A percentile compares a stretch with the other conserved stretches of the same genome.
Conservation (phyloP, 2,888 invertebrate genomes). For the Polyommatus icarus region DNA sequence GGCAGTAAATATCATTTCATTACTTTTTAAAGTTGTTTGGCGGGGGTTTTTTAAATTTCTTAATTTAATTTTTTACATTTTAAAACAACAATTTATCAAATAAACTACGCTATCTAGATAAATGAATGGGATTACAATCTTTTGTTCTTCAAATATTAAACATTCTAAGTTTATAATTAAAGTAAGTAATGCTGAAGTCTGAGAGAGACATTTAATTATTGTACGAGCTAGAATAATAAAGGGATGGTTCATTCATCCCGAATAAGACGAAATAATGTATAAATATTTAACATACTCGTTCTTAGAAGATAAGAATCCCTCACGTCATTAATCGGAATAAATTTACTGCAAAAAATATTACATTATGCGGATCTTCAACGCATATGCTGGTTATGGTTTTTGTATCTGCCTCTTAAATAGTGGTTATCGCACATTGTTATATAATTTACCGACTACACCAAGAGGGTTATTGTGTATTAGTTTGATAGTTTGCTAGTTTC, state of each 20-base stretch:
- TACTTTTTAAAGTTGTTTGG: no score
- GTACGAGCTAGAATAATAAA: constrained; percentile 15
- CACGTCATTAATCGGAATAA: not conserved
- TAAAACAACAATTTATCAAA: not conserved
- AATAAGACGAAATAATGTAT: not conserved
- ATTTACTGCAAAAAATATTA: not conserved
- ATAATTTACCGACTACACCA: no score
- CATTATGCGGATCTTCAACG: not conserved
- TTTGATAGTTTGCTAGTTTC: no score
- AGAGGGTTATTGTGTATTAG: no score
- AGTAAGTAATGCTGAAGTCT: not conserved
- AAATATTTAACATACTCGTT: not conserved
- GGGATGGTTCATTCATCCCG: not conserved
- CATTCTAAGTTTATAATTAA: not conserved
- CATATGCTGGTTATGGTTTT: not conserved
- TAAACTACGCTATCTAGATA: not conserved
- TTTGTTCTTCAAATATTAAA: constrained; percentile 1
- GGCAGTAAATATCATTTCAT: no score
- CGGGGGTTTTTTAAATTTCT: no score
- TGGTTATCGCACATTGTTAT: no score
- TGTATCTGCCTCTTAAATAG: not conserved
- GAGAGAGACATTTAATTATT: constrained; percentile 12
- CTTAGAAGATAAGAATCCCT: not conserved
- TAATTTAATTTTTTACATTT: no score
- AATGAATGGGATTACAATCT: not conserved